phyloP scores from a whole-genome alignment of 1,140 invertebrate genomes.

The Nautilus pompilius region DNA sequence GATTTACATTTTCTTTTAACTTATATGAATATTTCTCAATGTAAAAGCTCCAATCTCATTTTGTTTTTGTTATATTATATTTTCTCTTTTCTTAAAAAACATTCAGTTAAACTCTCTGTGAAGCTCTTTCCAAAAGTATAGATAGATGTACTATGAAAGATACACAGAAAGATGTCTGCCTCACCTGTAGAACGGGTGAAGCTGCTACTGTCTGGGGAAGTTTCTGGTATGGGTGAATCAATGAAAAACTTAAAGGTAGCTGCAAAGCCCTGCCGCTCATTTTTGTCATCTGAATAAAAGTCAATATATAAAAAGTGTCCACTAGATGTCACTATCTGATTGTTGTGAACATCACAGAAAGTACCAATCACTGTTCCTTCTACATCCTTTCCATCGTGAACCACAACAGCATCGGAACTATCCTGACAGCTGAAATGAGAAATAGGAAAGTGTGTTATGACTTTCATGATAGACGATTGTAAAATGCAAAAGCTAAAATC shows the following conservation, averaged over 20 bases:
- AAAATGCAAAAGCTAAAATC: too few species aligned
- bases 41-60: too few species aligned
- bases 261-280: constrained; percentile 21
- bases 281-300: constrained; percentile 19
- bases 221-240: background rate
- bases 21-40: too few species aligned
- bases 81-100: too few species aligned
- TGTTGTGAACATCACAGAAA: constrained; percentile 27
- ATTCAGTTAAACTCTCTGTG: too few species aligned
- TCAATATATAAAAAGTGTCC: constrained; percentile 18
- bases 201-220: background rate
- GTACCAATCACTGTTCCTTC: constrained; percentile 19
- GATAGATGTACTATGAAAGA: too few species aligned
- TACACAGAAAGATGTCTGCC: too few species aligned
- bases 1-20: too few species aligned
- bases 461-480: too few species aligned
- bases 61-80: too few species aligned
- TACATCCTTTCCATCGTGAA: constrained; percentile 22
- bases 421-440: constrained; percentile 19
- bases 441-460: too few species aligned
- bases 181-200: constrained; percentile 1
- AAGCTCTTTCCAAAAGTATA: too few species aligned
- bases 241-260: constrained; percentile 23
- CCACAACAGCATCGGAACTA: constrained; percentile 22
- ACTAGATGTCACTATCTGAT: constrained; percentile 18